phyloP scores from a whole-genome alignment of 30 jellyfish, hydroid and myxozoan genomes.

The Aurelia sp. region DNA sequence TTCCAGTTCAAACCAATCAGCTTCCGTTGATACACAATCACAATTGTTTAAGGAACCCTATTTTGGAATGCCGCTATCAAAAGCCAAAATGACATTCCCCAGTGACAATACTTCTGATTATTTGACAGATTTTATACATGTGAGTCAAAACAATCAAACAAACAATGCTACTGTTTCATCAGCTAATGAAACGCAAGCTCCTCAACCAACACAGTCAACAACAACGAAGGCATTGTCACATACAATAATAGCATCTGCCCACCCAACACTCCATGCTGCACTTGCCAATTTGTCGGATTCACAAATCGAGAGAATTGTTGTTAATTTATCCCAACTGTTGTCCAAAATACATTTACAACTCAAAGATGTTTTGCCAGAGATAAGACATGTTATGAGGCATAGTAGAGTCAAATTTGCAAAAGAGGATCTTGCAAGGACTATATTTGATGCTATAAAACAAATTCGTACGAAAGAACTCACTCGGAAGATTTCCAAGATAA shows the following conservation, averaged over 20 bases:
- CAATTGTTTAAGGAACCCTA: conserved; percentile 33
- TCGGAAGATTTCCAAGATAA: conserved; percentile 21
- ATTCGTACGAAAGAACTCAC: conserved; percentile 37
- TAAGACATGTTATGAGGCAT: conserved; percentile 39
- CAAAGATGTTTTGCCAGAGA: conserved; percentile 74
- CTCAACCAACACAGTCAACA: conserved; percentile 4
- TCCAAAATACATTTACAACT: conserved; percentile 39
- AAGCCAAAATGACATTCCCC: neutral
- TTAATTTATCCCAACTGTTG: conserved; percentile 28
- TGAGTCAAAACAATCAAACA: neutral
- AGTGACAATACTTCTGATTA: conserved; percentile 1
- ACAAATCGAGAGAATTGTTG: conserved; percentile 22
- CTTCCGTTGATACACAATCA: neutral
- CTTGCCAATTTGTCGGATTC: conserved; percentile 34
- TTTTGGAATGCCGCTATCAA: conserved; percentile 35
- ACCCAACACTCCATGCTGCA: conserved; percentile 58
- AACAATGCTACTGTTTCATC: neutral
- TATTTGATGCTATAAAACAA: conserved; percentile 37
- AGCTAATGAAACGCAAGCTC: conserved; percentile 6
- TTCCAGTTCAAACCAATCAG: neutral
- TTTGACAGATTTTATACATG: conserved; percentile 17
- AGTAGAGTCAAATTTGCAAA: conserved; percentile 26
- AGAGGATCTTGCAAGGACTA: conserved; percentile 35
- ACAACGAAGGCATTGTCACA: neutral
- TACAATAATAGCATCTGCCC: neutral